Percentiles rank a stretch among this genome's conserved stretches.
These are phyloP conservation scores for Prunella strophiata DNA, from an alignment of 2,797 vertebrate genomes.

Conservation along the genomic window DNA sequence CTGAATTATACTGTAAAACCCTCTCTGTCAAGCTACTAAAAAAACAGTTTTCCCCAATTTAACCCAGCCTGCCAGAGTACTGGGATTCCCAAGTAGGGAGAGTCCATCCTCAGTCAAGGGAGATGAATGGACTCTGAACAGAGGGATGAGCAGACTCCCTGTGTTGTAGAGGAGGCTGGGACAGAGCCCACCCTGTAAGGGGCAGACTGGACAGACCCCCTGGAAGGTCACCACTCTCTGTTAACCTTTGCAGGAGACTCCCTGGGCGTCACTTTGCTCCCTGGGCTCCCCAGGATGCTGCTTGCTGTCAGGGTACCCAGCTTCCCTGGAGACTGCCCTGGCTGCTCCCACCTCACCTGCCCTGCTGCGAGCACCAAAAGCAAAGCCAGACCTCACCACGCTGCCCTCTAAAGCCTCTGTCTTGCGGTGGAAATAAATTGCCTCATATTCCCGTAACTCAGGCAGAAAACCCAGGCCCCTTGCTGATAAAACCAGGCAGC, in stretches of 20 bases:
- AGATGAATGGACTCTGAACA: neutral
- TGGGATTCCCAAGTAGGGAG: neutral
- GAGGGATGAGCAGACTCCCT: neutral
- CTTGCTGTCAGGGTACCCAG: neutral
- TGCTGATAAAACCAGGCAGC: conserved; percentile 77
- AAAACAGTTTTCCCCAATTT: neutral
- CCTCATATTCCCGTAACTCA: conserved; percentile 74
- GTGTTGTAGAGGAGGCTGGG: neutral
- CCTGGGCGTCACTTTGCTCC: neutral
- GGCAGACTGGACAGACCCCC: neutral
- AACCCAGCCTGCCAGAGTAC: neutral
- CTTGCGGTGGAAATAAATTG: conserved; percentile 72
- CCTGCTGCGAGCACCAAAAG: neutral
- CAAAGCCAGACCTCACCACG: neutral
- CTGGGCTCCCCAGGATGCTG: rapidly evolving
- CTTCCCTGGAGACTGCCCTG: neutral
- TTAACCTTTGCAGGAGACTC: neutral
- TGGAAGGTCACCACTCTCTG: neutral
- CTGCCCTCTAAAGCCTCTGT: conserved; percentile 50
- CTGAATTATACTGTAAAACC: neutral
- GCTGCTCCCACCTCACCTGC: conserved; percentile 23
- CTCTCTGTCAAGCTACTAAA: neutral
- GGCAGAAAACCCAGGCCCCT: conserved; percentile 77
- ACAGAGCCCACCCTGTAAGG: neutral
- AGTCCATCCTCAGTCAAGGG: neutral